Percentiles rank a stretch among this genome's conserved stretches.
Evolutionary conservation across 2,113 vertebrate genomes (phyloP).

Genomic region (Channa maculata): DNA sequence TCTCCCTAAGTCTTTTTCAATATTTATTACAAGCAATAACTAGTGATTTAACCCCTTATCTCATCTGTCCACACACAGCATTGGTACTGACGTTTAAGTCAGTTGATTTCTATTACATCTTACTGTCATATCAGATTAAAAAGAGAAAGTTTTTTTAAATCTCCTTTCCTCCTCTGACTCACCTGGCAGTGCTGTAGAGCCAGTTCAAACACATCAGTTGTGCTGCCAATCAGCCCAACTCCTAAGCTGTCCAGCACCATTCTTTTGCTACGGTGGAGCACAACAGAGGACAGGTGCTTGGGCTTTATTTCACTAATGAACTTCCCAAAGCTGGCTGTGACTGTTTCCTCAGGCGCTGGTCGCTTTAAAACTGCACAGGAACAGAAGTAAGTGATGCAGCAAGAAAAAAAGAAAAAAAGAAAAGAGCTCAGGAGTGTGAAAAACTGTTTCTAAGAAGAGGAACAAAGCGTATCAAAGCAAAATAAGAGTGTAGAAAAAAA

Average conservation of each 20-base stretch:
- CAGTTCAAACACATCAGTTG: constrained; percentile 85
- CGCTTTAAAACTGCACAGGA: constrained; percentile 75
- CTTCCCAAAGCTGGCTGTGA: constrained; percentile 87
- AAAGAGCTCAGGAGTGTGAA: too few species aligned
- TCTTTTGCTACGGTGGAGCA: constrained; percentile 88
- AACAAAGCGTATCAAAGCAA: too few species aligned
- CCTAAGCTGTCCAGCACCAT: constrained; percentile 93
- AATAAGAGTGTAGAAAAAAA: too few species aligned
- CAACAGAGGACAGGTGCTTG: constrained; percentile 79
- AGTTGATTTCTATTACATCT: constrained; percentile 26
- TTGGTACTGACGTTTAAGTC: constrained; percentile 10
- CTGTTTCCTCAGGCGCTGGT: constrained; percentile 78
- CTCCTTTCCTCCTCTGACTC: constrained; percentile 21
- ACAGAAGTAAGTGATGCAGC: not conserved
- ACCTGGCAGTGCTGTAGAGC: constrained; percentile 89
- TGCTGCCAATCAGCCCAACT: constrained; percentile 90
- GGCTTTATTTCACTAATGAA: constrained; percentile 85
- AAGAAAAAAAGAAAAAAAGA: not conserved
- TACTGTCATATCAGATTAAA: constrained; percentile 15
- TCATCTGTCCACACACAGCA: constrained; percentile 7
- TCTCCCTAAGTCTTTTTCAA: too few species aligned
- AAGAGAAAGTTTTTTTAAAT: not conserved
- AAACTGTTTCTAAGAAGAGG: too few species aligned
- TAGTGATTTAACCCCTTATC: too few species aligned
- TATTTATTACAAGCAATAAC: too few species aligned